Evolutionary conservation across 2,888 invertebrate genomes (phyloP).

Genomic region (Drosophila maculinotata): DNA sequence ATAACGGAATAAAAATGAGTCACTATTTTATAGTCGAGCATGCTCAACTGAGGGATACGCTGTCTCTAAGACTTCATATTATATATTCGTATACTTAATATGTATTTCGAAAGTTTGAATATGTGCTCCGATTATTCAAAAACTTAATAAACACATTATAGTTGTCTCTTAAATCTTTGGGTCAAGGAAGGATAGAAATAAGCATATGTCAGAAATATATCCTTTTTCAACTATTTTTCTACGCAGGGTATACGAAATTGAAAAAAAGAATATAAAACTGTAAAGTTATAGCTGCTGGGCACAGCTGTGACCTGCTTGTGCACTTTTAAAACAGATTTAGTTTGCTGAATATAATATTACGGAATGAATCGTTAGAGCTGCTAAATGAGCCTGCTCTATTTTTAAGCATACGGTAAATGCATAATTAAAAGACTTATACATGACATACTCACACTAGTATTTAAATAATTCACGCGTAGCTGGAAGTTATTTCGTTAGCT

Average conservation of each 20-base stretch:
- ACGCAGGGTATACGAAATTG: conserved; percentile 3
- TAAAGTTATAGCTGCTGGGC: conserved; percentile 40
- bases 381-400: neutral
- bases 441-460: neutral
- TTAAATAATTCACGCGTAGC: neutral
- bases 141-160: no score
- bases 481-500: conserved; percentile 3
- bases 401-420: neutral
- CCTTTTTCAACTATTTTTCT: neutral
- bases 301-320: conserved; percentile 63
- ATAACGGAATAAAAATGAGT: conserved; percentile 18
- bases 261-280: conserved; percentile 15
- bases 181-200: no score
- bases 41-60: conserved; percentile 7
- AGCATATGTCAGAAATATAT: neutral
- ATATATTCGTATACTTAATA: no score
- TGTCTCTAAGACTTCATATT: no score
- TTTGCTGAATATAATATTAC: conserved; percentile 14
- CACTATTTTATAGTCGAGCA: neutral
- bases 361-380: conserved; percentile 9
- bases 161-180: no score
- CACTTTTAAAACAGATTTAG: conserved; percentile 42
- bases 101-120: no score
- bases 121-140: no score
- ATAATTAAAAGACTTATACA: neutral